A percentile compares a stretch with the other conserved stretches of the same genome.
These are phyloP conservation scores for Orycteropus afer DNA, from an alignment of 2,113 vertebrate species.

Conservation along the genomic window DNA sequence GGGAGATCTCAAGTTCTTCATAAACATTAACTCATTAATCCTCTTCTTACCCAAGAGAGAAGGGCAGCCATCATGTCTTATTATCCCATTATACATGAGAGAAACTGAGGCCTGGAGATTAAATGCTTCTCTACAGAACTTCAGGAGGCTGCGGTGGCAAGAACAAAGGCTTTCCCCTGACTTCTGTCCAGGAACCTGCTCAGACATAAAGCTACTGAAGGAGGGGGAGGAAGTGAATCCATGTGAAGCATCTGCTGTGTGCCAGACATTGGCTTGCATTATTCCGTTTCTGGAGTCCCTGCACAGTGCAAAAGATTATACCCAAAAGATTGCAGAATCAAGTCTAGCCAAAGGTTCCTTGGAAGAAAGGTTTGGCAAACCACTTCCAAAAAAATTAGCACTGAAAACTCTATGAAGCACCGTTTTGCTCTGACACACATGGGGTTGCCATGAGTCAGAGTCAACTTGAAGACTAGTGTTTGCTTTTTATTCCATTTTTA, in stretches of 20 bases:
- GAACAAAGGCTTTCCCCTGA: not conserved
- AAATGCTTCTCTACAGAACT: not conserved
- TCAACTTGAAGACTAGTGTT: not conserved
- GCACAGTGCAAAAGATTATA: not conserved
- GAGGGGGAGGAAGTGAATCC: too few relatives aligned
- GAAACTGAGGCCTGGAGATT: constrained; percentile 46
- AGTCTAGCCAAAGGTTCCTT: not conserved
- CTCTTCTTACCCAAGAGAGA: constrained; percentile 24
- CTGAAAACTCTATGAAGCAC: not conserved
- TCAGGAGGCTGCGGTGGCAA: not conserved
- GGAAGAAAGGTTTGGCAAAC: not conserved
- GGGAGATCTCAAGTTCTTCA: constrained; percentile 53
- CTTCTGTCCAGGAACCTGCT: not conserved
- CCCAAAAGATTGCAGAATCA: not conserved
- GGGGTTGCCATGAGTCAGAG: not conserved
- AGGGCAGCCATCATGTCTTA: not conserved
- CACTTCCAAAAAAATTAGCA: not conserved
- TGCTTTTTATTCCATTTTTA: not conserved
- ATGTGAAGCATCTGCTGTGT: not conserved
- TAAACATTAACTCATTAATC: constrained; percentile 58
- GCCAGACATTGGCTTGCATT: not conserved
- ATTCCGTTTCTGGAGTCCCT: not conserved
- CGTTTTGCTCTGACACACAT: not conserved
- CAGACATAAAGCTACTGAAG: not conserved
- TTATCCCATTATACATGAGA: constrained; percentile 45